Conservation (phyloP, 2,888 invertebrate species). For the Aelia acuminata region DNA sequence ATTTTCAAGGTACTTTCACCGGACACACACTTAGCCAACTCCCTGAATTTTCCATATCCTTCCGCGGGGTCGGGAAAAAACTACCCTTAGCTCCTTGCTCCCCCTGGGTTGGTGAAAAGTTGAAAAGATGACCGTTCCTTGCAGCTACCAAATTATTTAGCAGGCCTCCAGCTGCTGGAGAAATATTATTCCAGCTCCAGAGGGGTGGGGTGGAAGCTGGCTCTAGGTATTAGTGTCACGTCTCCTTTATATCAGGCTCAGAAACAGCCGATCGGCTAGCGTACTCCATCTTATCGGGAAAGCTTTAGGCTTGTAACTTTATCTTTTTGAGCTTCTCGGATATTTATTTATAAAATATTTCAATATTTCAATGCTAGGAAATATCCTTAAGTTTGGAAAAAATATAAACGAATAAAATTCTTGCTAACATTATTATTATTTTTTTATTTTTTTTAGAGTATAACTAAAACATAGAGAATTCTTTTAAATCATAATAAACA, state of each 20-base stretch:
- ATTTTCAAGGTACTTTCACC: background rate
- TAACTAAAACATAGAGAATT: no score
- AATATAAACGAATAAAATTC: no score
- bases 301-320: background rate
- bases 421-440: no score
- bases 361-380: no score
- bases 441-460: no score
- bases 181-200: constrained; percentile 40
- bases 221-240: constrained; percentile 47
- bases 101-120: constrained; percentile 41
- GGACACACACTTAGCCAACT: background rate
- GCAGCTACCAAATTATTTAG: constrained; percentile 15
- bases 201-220: constrained; percentile 6
- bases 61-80: background rate
- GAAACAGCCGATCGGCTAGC: background rate
- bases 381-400: no score
- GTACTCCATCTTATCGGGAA: background rate
- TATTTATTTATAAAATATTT: background rate
- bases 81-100: background rate
- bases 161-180: background rate
- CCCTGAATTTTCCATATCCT: constrained; percentile 9
- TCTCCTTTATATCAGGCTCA: constrained; percentile 22
- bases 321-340: background rate
- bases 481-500: no score
- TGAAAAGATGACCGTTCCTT: constrained; percentile 31